phyloP scores from a whole-genome alignment of 2,888 invertebrate species.

The Selenia dentaria region DNA sequence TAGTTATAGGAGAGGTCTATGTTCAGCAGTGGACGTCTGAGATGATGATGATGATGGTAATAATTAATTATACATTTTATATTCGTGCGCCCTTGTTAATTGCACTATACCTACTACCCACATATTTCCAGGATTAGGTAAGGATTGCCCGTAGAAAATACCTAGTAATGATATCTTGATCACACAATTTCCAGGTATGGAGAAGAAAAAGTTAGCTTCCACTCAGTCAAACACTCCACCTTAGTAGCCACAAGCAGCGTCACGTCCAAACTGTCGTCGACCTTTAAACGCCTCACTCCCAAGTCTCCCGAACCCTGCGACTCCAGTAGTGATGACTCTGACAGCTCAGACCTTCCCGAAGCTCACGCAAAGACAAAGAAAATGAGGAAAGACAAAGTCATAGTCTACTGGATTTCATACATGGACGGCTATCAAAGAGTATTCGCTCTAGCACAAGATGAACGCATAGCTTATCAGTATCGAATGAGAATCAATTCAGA shows the following conservation, averaged over 20 bases:
- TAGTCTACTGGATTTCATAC: constrained; percentile 92
- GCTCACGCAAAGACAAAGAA: constrained; percentile 81
- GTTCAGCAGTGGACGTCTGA: no score
- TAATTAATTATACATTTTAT: no score
- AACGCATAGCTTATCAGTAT: constrained; percentile 87
- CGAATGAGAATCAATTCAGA: constrained; percentile 86
- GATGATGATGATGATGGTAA: no score
- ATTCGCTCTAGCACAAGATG: constrained; percentile 90
- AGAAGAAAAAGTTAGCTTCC: constrained; percentile 89
- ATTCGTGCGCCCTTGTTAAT: no score
- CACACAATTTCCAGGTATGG: constrained; percentile 76
- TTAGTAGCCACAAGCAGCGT: constrained; percentile 72
- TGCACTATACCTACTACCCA: no score
- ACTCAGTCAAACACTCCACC: constrained; percentile 86
- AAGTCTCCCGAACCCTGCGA: constrained; percentile 80
- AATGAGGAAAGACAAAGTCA: constrained; percentile 89
- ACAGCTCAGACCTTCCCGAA: constrained; percentile 73
- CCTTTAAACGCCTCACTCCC: constrained; percentile 79
- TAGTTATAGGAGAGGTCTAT: no score
- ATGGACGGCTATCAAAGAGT: constrained; percentile 90
- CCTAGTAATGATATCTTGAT: no score
- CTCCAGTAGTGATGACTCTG: constrained; percentile 86
- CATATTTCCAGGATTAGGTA: no score
- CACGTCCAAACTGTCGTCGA: constrained; percentile 83
- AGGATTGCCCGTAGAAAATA: no score